phyloP scores from a whole-genome alignment of 2,888 invertebrate genomes.

The Alviniconcha strummeri region DNA sequence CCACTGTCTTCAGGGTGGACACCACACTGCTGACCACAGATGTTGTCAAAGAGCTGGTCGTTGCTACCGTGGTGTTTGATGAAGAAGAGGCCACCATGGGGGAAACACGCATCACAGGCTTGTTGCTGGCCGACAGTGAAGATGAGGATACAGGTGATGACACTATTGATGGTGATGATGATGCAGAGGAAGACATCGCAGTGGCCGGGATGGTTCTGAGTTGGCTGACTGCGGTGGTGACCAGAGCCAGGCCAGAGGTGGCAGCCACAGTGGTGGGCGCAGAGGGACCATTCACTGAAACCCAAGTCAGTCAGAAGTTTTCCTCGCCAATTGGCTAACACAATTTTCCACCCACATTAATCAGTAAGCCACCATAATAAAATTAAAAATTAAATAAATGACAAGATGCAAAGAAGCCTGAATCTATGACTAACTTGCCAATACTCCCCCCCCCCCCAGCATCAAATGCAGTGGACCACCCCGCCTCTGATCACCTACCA shows the following conservation, averaged over 20 bases:
- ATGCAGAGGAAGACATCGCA: neutral
- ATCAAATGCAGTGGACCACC: neutral
- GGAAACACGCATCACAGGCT: slow-evolving; percentile 68
- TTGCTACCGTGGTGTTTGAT: neutral
- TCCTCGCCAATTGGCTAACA: neutral
- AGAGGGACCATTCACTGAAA: slow-evolving; percentile 24
- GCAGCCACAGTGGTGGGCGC: slow-evolving; percentile 23
- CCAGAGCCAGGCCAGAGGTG: neutral
- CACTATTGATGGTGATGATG: neutral
- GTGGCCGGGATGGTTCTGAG: slow-evolving; percentile 12
- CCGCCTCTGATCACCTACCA: neutral
- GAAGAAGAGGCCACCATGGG: slow-evolving; percentile 57
- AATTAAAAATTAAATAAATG: too few relatives aligned
- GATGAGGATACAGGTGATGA: neutral
- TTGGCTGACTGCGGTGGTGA: slow-evolving; percentile 21
- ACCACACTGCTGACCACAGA: slow-evolving; percentile 17
- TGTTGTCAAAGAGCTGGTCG: neutral
- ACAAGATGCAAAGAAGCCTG: too few relatives aligned
- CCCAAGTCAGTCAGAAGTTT: neutral
- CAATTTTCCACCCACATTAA: too few relatives aligned
- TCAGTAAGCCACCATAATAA: too few relatives aligned
- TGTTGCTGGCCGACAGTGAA: slow-evolving; percentile 29
- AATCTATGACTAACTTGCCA: too few relatives aligned
- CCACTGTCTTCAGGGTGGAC: slow-evolving; percentile 17
- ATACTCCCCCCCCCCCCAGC: neutral